These are phyloP conservation scores for Zaprionus davidi DNA, from an alignment of 1,140 invertebrate genomes.

Conservation along the genomic window DNA sequence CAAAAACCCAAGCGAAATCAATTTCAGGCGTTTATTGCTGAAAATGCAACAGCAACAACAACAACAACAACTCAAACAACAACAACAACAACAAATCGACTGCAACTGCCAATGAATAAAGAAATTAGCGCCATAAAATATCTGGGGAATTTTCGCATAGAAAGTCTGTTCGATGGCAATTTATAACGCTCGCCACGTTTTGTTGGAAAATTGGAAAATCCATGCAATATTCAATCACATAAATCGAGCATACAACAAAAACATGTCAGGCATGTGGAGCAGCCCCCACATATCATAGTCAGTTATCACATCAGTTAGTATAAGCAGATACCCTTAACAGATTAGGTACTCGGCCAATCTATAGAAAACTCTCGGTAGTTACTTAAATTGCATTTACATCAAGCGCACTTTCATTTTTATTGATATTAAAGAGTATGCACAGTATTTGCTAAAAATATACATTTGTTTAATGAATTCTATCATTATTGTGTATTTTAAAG, in stretches of 20 bases:
- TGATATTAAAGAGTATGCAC: too few species aligned
- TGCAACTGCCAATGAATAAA: slow-evolving; percentile 66
- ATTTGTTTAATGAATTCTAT: too few species aligned
- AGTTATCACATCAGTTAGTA: neutral
- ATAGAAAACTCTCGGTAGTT: too few species aligned
- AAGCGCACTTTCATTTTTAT: neutral
- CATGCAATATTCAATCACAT: slow-evolving; percentile 45
- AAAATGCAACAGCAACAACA: slow-evolving; percentile 34
- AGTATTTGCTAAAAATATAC: too few species aligned
- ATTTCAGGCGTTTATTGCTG: slow-evolving; percentile 52
- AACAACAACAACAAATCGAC: slow-evolving; percentile 2
- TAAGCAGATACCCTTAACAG: neutral
- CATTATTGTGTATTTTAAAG: too few species aligned
- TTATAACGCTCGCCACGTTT: slow-evolving; percentile 46
- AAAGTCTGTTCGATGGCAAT: slow-evolving; percentile 43
- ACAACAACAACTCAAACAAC: slow-evolving; percentile 1
- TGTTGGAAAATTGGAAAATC: slow-evolving; percentile 41
- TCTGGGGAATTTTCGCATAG: slow-evolving; percentile 35
- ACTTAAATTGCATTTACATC: neutral
- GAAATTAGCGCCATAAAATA: slow-evolving; percentile 69
- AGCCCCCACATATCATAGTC: neutral
- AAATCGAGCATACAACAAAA: slow-evolving; percentile 22
- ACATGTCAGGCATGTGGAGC: neutral
- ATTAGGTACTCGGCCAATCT: neutral
- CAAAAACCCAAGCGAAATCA: slow-evolving; percentile 23